These are phyloP conservation scores for Drosophila maculinotata DNA, from an alignment of 2,888 invertebrate genomes.

Conservation along the genomic window DNA sequence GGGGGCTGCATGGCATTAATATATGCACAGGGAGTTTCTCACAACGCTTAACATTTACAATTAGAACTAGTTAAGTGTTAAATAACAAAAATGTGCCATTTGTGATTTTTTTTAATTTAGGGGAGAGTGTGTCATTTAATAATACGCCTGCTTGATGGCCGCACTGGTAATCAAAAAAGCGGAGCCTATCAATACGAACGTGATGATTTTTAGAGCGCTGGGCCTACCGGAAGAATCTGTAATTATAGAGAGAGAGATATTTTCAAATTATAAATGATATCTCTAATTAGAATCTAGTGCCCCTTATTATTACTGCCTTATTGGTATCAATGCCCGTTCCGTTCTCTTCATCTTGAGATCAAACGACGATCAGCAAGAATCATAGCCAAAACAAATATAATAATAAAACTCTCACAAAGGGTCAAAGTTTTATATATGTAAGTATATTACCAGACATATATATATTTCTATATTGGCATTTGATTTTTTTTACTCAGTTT, in stretches of 20 bases:
- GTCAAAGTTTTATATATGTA: too few relatives aligned
- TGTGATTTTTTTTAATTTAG: not conserved
- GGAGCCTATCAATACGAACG: conserved; percentile 84
- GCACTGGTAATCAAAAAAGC: conserved; percentile 85
- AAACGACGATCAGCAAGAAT: too few relatives aligned
- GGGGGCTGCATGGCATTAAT: conserved; percentile 20
- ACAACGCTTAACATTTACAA: conserved; percentile 50
- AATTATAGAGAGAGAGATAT: conserved; percentile 28
- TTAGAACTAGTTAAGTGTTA: conserved; percentile 19
- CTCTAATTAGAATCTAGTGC: too few relatives aligned
- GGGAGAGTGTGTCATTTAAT: conserved; percentile 41
- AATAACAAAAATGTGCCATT: conserved; percentile 20
- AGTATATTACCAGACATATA: too few relatives aligned
- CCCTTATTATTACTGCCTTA: too few relatives aligned
- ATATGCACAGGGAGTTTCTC: conserved; percentile 52
- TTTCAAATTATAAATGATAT: too few relatives aligned
- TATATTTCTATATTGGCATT: too few relatives aligned
- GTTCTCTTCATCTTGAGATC: too few relatives aligned
- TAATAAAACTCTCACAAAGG: too few relatives aligned
- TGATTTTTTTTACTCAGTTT: too few relatives aligned
- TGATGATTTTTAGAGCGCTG: conserved; percentile 85
- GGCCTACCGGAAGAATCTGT: conserved; percentile 85
- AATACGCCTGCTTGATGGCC: conserved; percentile 84
- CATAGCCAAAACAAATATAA: too few relatives aligned
- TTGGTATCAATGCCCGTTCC: too few relatives aligned